A percentile compares a stretch with the other conserved stretches of the same genome.
Conservation (phyloP, 2,113 vertebrate genomes). For the Maccullochella peelii region DNA sequence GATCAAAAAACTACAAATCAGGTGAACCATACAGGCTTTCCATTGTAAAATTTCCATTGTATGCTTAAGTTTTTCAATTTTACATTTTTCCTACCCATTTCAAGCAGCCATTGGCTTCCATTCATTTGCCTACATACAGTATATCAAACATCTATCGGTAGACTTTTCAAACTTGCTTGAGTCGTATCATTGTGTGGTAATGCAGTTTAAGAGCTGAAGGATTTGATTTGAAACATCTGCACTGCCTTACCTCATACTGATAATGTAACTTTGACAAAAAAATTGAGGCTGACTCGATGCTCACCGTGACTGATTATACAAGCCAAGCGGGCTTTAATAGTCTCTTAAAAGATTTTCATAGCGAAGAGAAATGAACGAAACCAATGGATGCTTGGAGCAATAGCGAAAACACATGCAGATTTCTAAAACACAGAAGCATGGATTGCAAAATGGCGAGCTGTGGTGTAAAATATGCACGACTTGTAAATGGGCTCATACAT, state of each 20-base stretch:
- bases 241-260: constrained; percentile 60
- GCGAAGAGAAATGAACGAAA: constrained; percentile 26
- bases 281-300: constrained; percentile 31
- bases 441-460: background rate
- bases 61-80: too few species aligned
- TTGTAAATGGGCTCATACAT: background rate
- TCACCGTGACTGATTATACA: constrained; percentile 29
- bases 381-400: background rate
- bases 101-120: background rate
- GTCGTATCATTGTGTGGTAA: constrained; percentile 37
- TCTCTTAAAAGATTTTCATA: background rate
- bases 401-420: background rate
- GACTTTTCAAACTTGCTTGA: constrained; percentile 18
- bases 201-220: constrained; percentile 48
- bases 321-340: constrained; percentile 1
- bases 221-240: constrained; percentile 68
- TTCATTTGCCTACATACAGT: constrained; percentile 1
- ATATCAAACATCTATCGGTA: background rate
- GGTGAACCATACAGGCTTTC: too few species aligned
- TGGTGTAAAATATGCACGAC: background rate
- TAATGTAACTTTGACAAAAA: constrained; percentile 44
- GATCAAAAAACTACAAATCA: too few species aligned
- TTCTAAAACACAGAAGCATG: background rate
- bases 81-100: background rate
- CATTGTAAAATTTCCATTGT: too few species aligned